Base-by-base conservation (phyloP, 2,888 invertebrate species). In the Ptychoptera contaminata region DNA sequence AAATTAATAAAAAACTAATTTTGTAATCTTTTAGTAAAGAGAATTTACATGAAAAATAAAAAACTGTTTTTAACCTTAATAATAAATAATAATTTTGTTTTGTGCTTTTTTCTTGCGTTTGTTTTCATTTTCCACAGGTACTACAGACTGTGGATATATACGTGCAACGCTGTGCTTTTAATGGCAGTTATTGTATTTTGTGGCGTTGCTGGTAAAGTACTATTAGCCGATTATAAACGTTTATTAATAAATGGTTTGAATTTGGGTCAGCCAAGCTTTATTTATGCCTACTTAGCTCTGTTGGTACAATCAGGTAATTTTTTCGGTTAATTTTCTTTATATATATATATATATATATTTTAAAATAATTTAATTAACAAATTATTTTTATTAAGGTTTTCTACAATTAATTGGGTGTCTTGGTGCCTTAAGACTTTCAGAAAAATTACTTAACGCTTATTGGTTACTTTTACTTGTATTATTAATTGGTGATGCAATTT, bases 101-200 rank as follows among this genome's bases (percentile, higher is more conserved):
- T 29, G 16, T 12, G n/a, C 40, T 11, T 8, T 39, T 39, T 5
- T 12, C 4, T 36, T 8, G 12, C 2, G 2, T 38, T 39, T 34
- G 11, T 16, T 36, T 41, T 30, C 12, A 30, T 32, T 38, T 31
- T 40, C 43, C 47, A n/a, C 53, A 56, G 82, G 74, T 84, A 84
- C 72, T 84, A 85, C 70, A 81, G 86, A 70, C 79, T 87, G 67
- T 87, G 87, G 87, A 87, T 88, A 65, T 87, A 87, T 75, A 82
- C 85, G 65, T 87, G 86, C 78, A 87, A 87, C 73, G 79, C 82
- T 68, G 86, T 84, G 58, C 74, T 88, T 66, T 72, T 87, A 67
- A 77, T 84, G 57, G 83, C 82, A 62, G 83, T 85, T 60, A 69
- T 86, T 54, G 82, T 82, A 48, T 84, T 86, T 64, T 76, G 79